A percentile compares a stretch with the other conserved stretches of the same genome.
Evolutionary conservation across 2,797 vertebrate species (phyloP).

Genomic region (Paramormyrops hopkinsi): DNA sequence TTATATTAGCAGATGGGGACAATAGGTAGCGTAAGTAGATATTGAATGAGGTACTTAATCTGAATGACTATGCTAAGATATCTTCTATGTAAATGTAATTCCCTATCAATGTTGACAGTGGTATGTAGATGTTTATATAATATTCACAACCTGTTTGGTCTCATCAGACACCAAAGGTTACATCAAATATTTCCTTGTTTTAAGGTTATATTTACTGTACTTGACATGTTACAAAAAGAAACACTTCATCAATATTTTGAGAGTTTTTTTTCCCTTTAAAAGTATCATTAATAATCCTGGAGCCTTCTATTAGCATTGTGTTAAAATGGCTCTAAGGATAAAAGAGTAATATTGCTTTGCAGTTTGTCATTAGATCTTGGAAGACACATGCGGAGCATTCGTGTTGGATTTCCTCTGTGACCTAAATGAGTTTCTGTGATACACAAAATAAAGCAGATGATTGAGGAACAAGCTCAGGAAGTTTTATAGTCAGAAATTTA

Average conservation of each 20-base stretch:
- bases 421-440: neutral
- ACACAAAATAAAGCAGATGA: neutral
- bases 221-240: neutral
- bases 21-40: neutral
- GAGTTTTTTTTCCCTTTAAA: neutral
- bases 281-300: neutral
- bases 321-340: neutral
- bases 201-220: neutral
- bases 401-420: neutral
- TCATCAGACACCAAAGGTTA: neutral
- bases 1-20: neutral
- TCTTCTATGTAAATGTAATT: neutral
- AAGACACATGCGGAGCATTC: neutral
- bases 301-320: neutral
- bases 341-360: neutral
- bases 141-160: neutral
- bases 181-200: neutral
- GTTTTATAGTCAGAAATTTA: neutral
- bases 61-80: neutral
- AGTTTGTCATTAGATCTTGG: neutral
- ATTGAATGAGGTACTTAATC: neutral
- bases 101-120: neutral
- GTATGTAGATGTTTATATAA: neutral
- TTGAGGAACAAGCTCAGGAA: neutral
- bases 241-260: neutral